These are phyloP conservation scores for Drosophila ficusphila DNA, from an alignment of 1,140 invertebrate species.

Conservation along the genomic window DNA sequence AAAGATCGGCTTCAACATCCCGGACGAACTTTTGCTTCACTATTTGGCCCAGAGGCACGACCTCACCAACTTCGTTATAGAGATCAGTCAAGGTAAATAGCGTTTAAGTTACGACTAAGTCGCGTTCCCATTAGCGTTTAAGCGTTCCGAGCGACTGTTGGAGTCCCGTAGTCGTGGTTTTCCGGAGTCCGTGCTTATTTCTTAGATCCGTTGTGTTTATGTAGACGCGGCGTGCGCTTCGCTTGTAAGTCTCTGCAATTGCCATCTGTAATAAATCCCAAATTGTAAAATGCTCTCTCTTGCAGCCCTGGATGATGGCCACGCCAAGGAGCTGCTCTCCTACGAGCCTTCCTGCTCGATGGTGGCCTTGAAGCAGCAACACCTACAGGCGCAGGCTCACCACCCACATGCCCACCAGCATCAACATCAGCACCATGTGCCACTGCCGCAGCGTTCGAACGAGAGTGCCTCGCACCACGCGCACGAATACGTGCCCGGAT, in stretches of 20 bases:
- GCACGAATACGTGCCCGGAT: constrained; percentile 60
- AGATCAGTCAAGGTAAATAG: constrained; percentile 81
- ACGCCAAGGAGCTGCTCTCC: constrained; percentile 72
- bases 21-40: constrained; percentile 76
- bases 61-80: constrained; percentile 83
- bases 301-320: constrained; percentile 73
- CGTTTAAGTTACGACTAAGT: constrained; percentile 33
- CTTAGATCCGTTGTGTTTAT: constrained; percentile 48
- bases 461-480: constrained; percentile 62
- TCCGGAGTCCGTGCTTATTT: neutral
- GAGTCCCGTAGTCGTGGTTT: neutral
- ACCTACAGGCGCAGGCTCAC: constrained; percentile 1
- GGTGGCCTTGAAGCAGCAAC: constrained; percentile 51
- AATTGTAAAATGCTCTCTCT: constrained; percentile 78
- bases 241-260: constrained; percentile 79
- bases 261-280: constrained; percentile 75
- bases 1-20: constrained; percentile 82
- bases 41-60: constrained; percentile 80
- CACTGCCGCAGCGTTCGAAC: constrained; percentile 70
- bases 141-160: constrained; percentile 35
- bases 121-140: constrained; percentile 68
- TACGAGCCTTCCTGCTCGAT: constrained; percentile 76
- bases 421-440: constrained; percentile 39
- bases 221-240: constrained; percentile 73
- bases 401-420: constrained; percentile 24